phyloP scores from a whole-genome alignment of 2,888 invertebrate genomes.

The Caenorhabditis sp. region DNA sequence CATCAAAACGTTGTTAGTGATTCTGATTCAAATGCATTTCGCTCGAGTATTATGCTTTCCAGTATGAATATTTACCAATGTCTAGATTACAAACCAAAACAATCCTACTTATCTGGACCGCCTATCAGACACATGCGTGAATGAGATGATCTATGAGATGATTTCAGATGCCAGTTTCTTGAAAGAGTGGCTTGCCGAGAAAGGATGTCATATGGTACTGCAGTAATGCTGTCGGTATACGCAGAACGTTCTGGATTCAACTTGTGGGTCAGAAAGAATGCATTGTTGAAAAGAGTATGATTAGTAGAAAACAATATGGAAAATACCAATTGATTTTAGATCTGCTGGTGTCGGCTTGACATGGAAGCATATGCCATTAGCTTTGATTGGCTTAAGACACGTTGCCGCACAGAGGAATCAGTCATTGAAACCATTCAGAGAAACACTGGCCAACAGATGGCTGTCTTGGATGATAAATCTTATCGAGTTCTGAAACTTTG shows the following conservation, averaged over 20 bases:
- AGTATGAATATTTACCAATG: conserved; percentile 6
- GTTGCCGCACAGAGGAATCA: conserved; percentile 15
- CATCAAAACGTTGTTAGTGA: not conserved
- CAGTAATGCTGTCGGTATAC: conserved; percentile 87
- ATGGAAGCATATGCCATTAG: conserved; percentile 36
- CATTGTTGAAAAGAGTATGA: conserved; percentile 86
- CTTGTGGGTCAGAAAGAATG: conserved; percentile 87
- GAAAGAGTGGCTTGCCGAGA: conserved; percentile 85
- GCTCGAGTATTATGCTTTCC: not conserved
- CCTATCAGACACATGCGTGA: conserved; percentile 14
- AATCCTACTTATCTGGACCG: conserved; percentile 18
- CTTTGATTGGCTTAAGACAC: conserved; percentile 58
- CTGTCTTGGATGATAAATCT: conserved; percentile 38
- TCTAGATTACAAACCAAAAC: conserved; percentile 2
- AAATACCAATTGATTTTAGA: conserved; percentile 24
- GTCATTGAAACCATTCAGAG: conserved; percentile 25
- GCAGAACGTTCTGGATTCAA: conserved; percentile 47
- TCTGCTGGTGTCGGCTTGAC: conserved; percentile 65
- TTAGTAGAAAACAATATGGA: conserved; percentile 67
- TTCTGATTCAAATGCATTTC: not conserved
- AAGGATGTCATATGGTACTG: conserved; percentile 89
- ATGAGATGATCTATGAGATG: conserved; percentile 3
- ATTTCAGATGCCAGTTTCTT: conserved; percentile 64
- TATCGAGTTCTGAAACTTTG: conserved; percentile 38
- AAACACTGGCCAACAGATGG: conserved; percentile 14